phyloP scores from a whole-genome alignment of 2,888 invertebrate genomes.

The Lamellibrachia satsuma region DNA sequence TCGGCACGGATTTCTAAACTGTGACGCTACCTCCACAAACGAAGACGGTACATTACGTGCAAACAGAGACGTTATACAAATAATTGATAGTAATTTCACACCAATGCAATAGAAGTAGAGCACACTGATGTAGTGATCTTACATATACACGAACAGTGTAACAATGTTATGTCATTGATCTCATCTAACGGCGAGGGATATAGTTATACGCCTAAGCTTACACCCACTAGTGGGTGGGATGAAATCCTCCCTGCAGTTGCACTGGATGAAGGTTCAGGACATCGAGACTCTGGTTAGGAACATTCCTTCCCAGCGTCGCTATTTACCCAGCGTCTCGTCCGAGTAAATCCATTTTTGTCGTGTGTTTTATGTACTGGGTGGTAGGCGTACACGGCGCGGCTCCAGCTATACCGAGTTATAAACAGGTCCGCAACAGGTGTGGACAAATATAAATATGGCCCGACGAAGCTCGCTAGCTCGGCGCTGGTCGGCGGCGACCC shows the following conservation, averaged over 20 bases:
- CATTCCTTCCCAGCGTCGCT: neutral
- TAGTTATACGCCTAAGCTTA: neutral
- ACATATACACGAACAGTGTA: neutral
- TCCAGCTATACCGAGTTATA: neutral
- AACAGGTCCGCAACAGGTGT: neutral
- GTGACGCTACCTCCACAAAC: too few species aligned
- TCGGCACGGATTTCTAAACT: too few species aligned
- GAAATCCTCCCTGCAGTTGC: neutral
- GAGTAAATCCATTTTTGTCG: neutral
- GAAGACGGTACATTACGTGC: too few species aligned
- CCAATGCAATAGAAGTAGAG: too few species aligned
- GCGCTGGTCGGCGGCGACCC: neutral
- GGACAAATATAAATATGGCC: neutral
- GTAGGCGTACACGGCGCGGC: neutral
- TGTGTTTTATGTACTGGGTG: neutral
- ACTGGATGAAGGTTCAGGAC: neutral
- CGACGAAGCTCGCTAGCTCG: neutral
- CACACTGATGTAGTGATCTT: too few species aligned
- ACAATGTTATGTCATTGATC: neutral
- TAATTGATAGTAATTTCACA: too few species aligned
- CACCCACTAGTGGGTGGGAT: neutral
- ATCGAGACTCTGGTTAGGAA: neutral
- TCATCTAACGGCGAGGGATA: neutral
- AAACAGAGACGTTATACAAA: too few species aligned
- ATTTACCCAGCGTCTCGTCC: conserved; percentile 3